Evolutionary conservation across 2,888 invertebrate species (phyloP), one percentile per base, ranked within the genome.

Genomic region (Gasteruption jaculator): DNA sequence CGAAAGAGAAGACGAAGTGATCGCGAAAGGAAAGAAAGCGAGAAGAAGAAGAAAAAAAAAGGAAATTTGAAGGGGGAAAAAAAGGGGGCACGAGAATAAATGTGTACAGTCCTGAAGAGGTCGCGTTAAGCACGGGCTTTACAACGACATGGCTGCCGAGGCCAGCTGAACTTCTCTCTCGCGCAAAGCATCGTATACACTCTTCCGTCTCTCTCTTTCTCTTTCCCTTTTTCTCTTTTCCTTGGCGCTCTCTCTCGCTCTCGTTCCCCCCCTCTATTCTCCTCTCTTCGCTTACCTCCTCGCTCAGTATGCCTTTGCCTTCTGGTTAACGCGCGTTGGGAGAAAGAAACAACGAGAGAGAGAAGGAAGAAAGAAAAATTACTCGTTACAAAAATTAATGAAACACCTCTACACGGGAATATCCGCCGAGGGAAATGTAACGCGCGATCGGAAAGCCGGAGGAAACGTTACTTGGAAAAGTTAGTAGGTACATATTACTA

Each of bases 81-180:
- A 49, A 14, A 18, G 31, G n/a, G n/a, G n/a, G n/a, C 40, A 37
- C 15, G 34, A 32, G 24, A 30, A 30, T 33, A 33, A 31, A 21
- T 10, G 30, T 48, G 31, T 56, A 58, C 58, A 48, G 41, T 46
- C 55, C 58, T 58, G 55, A n/a, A n/a, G n/a, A n/a, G 43, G 15
- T 44, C 45, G 49, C 43, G 47, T 49, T 48, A n/a, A 53, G 52
- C 53, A 52, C 51, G 51, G 53, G 33, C 36, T 48, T 49, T 46
- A 47, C 53, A 55, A 49, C 58, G 63, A 62, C 64, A 67, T 65
- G 67, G 67, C 65, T 57, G 65, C 65, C 66, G 65, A 64, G 65
- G 64, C 65, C 63, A 64, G 60, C 61, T 65, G 61, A 63, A 65
- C 63, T 57, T 60, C 53, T 58, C 57, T 56, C 41, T 40, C 48